Evolutionary conservation across 2,113 vertebrate species (phyloP), one percentile per base, ranked within the genome.

Genomic region (Vidua macroura): DNA sequence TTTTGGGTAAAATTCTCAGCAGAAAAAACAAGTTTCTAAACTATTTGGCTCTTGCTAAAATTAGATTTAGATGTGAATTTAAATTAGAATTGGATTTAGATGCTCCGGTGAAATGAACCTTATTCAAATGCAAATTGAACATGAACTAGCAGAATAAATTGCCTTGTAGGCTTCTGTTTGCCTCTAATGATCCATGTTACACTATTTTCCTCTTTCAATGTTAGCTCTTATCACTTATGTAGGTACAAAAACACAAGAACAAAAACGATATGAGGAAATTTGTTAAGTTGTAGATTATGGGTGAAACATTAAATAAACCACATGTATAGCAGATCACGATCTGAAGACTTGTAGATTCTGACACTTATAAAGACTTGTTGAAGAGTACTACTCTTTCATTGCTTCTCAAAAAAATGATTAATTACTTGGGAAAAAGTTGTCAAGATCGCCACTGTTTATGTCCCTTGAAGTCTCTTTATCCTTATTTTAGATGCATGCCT

Each of bases 101-200:
- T 83, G 70, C 46, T 95, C 33, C 8, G 6, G 48, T 96, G 75
- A 93, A 66, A 95, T 89, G 79, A 95, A 93, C 33, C 56, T 90
- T 91, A 89, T 75, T 80, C 68, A 86, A 96, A 94, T 78, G 84
- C 19, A 94, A 86, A 94, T 93, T 74, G 81, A 81, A 88, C 43
- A 83, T 52, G 62, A 86, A 77, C n/a, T 25, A 87, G 66, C 10
- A 63, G 60, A 94, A 96, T 63, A 81, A 63, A 93, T 72, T 88
- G 10, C 30, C 88, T 95, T 82, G 24, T 90, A 91, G 31, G 12
- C 60, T 82, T 94, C 17, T 86, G 28, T 70, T 66, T 95, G 31
- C 49, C 62, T 85, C 48, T 53, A 87, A 49, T 77, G 66, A 81
- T 56, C 64, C 60, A 30, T 73, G 60, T 49, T 68, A 46, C 48